These are phyloP conservation scores for Sisor rabdophorus DNA, from an alignment of 2,113 vertebrate species.

Conservation along the genomic window DNA sequence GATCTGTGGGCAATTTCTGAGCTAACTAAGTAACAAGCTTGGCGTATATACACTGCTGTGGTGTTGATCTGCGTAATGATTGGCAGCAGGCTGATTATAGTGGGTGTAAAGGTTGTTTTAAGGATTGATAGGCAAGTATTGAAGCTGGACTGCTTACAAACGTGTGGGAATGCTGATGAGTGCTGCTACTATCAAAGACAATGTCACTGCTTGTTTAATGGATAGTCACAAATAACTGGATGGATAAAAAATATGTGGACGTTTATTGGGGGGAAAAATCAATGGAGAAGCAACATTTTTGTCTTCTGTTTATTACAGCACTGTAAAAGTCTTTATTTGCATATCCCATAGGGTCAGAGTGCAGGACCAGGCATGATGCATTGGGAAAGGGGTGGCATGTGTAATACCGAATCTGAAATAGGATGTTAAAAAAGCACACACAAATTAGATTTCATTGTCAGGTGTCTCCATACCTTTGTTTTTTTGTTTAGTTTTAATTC, in stretches of 20 bases:
- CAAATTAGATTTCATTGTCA: no score
- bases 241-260: not conserved
- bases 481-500: no score
- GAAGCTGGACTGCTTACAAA: not conserved
- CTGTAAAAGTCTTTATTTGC: no score
- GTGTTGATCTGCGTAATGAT: conserved; percentile 16
- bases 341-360: no score
- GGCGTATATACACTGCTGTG: conserved; percentile 2
- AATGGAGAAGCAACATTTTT: no score
- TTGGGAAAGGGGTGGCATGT: no score
- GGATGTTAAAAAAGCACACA: no score
- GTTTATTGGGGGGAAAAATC: not conserved
- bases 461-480: no score
- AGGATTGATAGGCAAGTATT: not conserved
- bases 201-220: not conserved
- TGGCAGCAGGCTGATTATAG: conserved; percentile 1
- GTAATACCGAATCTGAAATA: no score
- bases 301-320: no score
- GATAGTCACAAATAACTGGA: not conserved
- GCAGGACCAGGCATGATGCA: no score
- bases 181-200: not conserved
- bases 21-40: conserved; percentile 31
- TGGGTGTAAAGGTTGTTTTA: no score
- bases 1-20: conserved; percentile 34
- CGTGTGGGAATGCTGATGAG: not conserved